Percentiles rank a stretch among this genome's conserved stretches.
These are phyloP conservation scores for Tetrao urogallus DNA, from an alignment of 2,113 vertebrate species.

Conservation along the genomic window DNA sequence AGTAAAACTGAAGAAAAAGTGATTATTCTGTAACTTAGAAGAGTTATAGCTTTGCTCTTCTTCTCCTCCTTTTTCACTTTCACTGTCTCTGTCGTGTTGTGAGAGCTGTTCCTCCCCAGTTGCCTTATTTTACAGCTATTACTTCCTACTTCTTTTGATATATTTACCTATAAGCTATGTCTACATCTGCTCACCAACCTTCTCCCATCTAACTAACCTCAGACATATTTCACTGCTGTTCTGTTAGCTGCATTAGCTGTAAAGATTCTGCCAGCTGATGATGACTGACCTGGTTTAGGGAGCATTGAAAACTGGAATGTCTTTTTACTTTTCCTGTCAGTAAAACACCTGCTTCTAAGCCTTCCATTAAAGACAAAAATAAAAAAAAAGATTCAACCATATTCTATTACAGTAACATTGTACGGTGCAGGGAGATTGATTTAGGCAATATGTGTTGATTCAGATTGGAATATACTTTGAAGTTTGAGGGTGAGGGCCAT, in stretches of 20 bases:
- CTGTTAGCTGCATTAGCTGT: neutral
- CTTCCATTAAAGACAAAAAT: neutral
- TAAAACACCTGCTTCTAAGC: neutral
- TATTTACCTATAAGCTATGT: neutral
- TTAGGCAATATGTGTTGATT: conserved; percentile 14
- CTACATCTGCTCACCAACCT: neutral
- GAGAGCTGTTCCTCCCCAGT: neutral
- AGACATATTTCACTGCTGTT: neutral
- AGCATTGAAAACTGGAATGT: neutral
- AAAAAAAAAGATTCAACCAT: neutral
- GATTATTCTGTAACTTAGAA: neutral
- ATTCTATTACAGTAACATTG: neutral
- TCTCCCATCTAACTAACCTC: neutral
- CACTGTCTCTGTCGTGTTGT: neutral
- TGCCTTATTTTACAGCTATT: neutral
- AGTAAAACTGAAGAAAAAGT: neutral
- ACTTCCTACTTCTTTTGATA: neutral
- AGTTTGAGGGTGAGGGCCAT: neutral
- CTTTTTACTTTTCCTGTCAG: neutral
- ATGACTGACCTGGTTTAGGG: neutral
- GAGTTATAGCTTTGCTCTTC: neutral
- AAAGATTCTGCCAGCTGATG: neutral
- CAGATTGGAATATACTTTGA: neutral
- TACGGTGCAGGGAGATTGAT: neutral
- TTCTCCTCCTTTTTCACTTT: neutral